A percentile compares a stretch with the other conserved stretches of the same genome.
Evolutionary conservation across 2,888 invertebrate species (phyloP).

Genomic region (Orthosia cruda): DNA sequence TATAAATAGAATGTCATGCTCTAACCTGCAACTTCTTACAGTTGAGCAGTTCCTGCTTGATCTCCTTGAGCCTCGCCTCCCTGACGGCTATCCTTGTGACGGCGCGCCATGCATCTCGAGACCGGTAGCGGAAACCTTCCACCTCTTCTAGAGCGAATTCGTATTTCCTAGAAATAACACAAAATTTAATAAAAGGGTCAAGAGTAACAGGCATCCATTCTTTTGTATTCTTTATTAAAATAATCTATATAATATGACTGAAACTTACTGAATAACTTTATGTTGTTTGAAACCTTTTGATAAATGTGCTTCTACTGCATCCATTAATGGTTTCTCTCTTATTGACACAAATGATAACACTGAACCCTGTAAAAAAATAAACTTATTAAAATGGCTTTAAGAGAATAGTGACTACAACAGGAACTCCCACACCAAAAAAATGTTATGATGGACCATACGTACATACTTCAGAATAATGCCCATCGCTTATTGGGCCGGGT

Average conservation of each 20-base stretch:
- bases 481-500: too few species aligned
- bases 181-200: too few species aligned
- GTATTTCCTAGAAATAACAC: conserved; percentile 93
- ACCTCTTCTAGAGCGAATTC: conserved; percentile 98
- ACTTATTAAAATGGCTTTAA: too few species aligned
- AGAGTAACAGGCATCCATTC: too few species aligned
- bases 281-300: conserved; percentile 93
- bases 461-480: too few species aligned
- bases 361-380: conserved; percentile 93
- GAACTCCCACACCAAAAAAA: too few species aligned
- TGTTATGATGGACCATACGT: too few species aligned
- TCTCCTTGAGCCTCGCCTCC: conserved; percentile 98
- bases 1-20: neutral
- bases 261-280: conserved; percentile 93
- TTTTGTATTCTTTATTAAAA: too few species aligned
- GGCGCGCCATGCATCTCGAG: conserved; percentile 98
- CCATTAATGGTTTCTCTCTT: conserved; percentile 94
- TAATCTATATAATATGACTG: neutral
- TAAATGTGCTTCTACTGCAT: conserved; percentile 95
- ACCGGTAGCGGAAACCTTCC: conserved; percentile 98
- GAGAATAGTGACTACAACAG: neutral
- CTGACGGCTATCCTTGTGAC: conserved; percentile 98
- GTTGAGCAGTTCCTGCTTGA: conserved; percentile 98
- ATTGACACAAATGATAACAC: conserved; percentile 97
- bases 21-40: conserved; percentile 96